Evolutionary conservation across 2,797 vertebrate genomes (phyloP).

Genomic region (Fringilla coelebs): DNA sequence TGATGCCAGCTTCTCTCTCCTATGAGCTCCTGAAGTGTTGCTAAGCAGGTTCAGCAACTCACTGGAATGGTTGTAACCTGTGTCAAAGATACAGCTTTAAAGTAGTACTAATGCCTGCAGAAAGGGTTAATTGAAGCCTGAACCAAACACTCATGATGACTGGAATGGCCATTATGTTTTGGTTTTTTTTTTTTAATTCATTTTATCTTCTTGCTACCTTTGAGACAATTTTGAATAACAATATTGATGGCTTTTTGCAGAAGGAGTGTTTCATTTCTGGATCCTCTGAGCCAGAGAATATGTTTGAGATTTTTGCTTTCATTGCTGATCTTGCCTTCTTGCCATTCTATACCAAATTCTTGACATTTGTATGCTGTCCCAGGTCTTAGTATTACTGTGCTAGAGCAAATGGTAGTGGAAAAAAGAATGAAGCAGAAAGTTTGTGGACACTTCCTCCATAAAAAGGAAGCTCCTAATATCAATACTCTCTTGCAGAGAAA

Average conservation of each 20-base stretch:
- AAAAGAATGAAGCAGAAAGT: not conserved
- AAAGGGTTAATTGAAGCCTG: not conserved
- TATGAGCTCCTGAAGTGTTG: not conserved
- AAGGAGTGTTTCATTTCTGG: not conserved
- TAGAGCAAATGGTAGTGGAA: not conserved
- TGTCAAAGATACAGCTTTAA: not conserved
- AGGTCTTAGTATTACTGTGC: not conserved
- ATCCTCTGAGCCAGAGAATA: not conserved
- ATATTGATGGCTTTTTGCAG: not conserved
- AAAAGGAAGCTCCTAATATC: not conserved
- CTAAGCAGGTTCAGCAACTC: not conserved
- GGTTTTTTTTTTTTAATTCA: not conserved
- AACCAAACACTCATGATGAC: not conserved
- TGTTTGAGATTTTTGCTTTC: not conserved
- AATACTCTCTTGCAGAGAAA: slow-evolving; percentile 11
- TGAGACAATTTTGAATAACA: not conserved
- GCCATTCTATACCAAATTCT: not conserved
- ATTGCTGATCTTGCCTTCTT: not conserved
- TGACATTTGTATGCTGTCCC: rapidly evolving
- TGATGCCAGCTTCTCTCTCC: not conserved
- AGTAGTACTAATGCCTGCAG: not conserved
- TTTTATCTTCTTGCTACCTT: not conserved
- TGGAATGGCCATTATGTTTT: not conserved
- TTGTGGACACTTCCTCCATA: not conserved
- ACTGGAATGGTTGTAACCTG: not conserved